These are phyloP conservation scores for Hemibagrus wyckioides DNA, from an alignment of 2,113 vertebrate species.

Conservation along the genomic window DNA sequence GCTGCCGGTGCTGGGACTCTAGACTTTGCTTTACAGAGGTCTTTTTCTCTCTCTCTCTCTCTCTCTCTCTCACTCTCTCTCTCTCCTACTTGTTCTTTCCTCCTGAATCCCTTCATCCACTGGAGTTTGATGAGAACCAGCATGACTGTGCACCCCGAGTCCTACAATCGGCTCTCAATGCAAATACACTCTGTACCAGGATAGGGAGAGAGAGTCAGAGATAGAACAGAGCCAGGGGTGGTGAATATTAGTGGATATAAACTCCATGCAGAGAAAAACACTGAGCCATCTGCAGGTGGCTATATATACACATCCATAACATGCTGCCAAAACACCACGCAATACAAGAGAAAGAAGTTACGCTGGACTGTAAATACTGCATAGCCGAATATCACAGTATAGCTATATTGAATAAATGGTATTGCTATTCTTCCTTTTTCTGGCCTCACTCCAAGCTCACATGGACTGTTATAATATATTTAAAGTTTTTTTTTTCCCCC, in stretches of 20 bases:
- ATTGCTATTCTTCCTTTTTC: not conserved
- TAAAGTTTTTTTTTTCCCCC: slow-evolving; percentile 28
- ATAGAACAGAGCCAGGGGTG: slow-evolving; percentile 15
- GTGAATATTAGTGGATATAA: slow-evolving; percentile 31
- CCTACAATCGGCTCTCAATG: slow-evolving; percentile 61
- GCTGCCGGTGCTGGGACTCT: slow-evolving; percentile 33
- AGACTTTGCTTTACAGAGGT: slow-evolving; percentile 48
- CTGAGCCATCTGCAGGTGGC: slow-evolving; percentile 26
- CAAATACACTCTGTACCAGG: slow-evolving; percentile 59
- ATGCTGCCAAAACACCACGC: slow-evolving; percentile 30
- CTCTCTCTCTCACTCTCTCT: not conserved
- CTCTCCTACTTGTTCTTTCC: slow-evolving; percentile 6
- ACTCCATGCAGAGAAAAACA: slow-evolving; percentile 33
- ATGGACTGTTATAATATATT: not conserved
- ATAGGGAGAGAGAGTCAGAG: not conserved
- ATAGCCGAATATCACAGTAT: not conserved
- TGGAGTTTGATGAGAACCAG: slow-evolving; percentile 54
- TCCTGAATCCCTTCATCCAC: slow-evolving; percentile 45
- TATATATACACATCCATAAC: not conserved
- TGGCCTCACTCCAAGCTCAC: not conserved
- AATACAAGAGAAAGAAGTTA: not conserved
- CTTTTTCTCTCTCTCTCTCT: slow-evolving; percentile 25
- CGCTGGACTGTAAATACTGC: not conserved
- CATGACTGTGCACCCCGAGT: slow-evolving; percentile 51
- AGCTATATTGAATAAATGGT: not conserved